Percentiles rank a stretch among this genome's conserved stretches.
Evolutionary conservation across 2,113 vertebrate genomes (phyloP).

Genomic region (Phoenicopterus ruber): DNA sequence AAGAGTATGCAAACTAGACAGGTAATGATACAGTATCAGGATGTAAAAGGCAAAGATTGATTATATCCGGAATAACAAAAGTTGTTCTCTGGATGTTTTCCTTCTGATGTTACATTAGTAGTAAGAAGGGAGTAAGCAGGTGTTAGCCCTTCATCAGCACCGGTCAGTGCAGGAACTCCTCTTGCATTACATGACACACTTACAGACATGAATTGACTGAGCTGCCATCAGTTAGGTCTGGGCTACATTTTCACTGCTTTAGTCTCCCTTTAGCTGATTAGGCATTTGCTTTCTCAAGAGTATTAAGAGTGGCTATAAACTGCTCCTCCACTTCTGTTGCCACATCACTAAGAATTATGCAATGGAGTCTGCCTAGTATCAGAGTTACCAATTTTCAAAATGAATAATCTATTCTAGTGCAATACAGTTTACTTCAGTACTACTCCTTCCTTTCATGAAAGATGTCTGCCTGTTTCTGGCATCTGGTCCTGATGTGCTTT

Average conservation of each 20-base stretch:
- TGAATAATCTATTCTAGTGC: constrained; percentile 14
- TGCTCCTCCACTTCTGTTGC: background rate
- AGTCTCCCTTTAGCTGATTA: background rate
- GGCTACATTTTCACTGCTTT: background rate
- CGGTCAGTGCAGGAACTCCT: background rate
- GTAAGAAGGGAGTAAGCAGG: background rate
- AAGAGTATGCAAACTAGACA: background rate
- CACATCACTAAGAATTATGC: background rate
- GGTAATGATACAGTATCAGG: background rate
- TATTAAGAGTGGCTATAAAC: background rate
- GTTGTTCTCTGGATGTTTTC: background rate
- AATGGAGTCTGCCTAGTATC: background rate
- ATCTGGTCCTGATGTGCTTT: constrained; percentile 43
- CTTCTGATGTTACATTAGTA: background rate
- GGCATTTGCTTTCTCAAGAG: background rate
- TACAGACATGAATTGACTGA: background rate
- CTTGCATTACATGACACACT: background rate
- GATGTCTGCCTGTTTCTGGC: background rate
- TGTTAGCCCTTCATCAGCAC: background rate
- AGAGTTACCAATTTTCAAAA: constrained; percentile 17
- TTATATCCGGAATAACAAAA: background rate
- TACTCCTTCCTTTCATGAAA: background rate
- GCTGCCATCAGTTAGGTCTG: background rate
- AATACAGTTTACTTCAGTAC: constrained; percentile 2
- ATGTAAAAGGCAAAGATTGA: background rate